Evolutionary conservation across 2,888 invertebrate genomes (phyloP).

Genomic region (Abrostola tripartita): DNA sequence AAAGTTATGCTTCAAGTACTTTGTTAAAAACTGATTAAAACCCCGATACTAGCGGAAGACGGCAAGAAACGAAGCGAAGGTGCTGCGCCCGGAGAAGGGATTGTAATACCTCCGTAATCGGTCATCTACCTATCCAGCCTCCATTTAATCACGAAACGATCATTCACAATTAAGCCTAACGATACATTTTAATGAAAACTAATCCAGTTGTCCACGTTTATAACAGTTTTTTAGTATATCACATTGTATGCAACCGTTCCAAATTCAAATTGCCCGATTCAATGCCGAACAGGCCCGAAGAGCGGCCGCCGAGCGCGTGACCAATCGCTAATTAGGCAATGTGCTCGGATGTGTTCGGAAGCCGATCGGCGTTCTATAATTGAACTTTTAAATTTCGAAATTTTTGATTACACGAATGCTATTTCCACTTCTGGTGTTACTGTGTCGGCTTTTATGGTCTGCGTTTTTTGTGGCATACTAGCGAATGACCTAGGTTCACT

Average conservation of each 20-base stretch:
- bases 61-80: not conserved
- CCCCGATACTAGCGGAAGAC: not conserved
- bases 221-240: conserved; percentile 57
- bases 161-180: conserved; percentile 58
- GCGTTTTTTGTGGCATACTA: conserved; percentile 57
- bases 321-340: conserved; percentile 88
- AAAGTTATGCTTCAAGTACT: not conserved
- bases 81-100: conserved; percentile 29
- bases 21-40: not conserved
- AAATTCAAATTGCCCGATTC: conserved; percentile 85
- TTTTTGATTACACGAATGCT: conserved; percentile 81
- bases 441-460: conserved; percentile 68
- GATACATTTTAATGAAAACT: conserved; percentile 68
- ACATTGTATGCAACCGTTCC: conserved; percentile 77
- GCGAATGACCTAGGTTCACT: conserved; percentile 23
- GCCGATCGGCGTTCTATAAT: conserved; percentile 84
- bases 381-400: conserved; percentile 83
- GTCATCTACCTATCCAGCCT: conserved; percentile 28
- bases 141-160: conserved; percentile 47
- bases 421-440: conserved; percentile 81
- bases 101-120: conserved; percentile 34
- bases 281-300: conserved; percentile 74
- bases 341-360: conserved; percentile 80
- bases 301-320: conserved; percentile 83
- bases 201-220: conserved; percentile 65